These are phyloP conservation scores for Falco punctatus DNA, from an alignment of 2,113 vertebrate genomes.

Conservation along the genomic window DNA sequence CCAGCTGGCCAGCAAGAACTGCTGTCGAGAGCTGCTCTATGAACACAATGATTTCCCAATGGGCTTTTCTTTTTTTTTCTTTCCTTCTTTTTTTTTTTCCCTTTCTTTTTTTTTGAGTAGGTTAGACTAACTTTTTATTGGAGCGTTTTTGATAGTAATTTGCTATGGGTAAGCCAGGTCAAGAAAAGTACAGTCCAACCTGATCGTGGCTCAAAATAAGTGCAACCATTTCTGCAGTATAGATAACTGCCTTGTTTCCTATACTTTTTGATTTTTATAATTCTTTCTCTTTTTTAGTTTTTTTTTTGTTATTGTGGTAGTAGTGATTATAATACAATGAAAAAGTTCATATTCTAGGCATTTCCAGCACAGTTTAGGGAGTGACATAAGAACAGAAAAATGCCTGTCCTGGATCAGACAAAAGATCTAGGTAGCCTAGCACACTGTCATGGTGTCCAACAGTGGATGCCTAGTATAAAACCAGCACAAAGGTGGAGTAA, in stretches of 20 bases:
- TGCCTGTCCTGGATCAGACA: not conserved
- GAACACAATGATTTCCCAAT: not conserved
- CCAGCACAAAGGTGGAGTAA: rapidly evolving
- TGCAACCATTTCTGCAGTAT: not conserved
- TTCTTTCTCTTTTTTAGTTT: not conserved
- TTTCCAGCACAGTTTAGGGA: not conserved
- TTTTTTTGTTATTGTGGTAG: not conserved
- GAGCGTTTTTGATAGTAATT: not conserved
- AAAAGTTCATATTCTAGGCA: not conserved
- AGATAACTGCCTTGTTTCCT: not conserved
- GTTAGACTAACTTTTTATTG: not conserved
- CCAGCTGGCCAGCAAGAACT: not conserved
- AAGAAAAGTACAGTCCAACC: not conserved
- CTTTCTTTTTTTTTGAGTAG: not conserved
- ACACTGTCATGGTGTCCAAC: not conserved
- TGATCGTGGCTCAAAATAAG: not conserved
- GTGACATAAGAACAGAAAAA: not conserved
- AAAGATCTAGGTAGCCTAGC: not conserved
- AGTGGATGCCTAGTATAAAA: not conserved
- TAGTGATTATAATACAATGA: not conserved
- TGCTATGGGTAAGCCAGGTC: not conserved
- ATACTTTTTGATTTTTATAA: not conserved
- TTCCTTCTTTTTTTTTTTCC: not conserved
- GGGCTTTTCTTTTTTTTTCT: not conserved
- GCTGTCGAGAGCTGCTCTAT: rapidly evolving